Conservation (phyloP, 2,888 invertebrate genomes). For the Stenodera caucasica region DNA sequence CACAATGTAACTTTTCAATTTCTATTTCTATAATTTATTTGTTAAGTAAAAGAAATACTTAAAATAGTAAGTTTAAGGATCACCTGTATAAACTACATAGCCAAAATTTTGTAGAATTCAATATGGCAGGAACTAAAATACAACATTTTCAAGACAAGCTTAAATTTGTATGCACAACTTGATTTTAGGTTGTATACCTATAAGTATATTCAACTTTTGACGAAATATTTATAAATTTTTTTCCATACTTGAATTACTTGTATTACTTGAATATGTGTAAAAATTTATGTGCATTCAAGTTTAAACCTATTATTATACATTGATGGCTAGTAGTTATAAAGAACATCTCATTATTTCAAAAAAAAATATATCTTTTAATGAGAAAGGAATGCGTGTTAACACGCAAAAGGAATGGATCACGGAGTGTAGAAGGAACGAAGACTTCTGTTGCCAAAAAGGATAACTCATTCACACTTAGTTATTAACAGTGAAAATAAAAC, state of each 20-base stretch:
- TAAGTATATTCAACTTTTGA: too few relatives aligned
- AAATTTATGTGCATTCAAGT: conserved; percentile 4
- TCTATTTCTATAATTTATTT: background rate
- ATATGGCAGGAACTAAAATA: background rate
- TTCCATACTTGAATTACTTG: too few relatives aligned
- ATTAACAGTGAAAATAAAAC: conserved; percentile 26
- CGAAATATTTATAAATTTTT: too few relatives aligned
- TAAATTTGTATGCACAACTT: too few relatives aligned
- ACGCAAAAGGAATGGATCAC: conserved; percentile 52
- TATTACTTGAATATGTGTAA: conserved; percentile 20
- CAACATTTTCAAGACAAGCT: background rate
- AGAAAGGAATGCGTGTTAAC: conserved; percentile 25
- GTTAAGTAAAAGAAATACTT: background rate
- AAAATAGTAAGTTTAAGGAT: background rate
- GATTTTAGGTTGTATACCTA: too few relatives aligned
- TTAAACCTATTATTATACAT: background rate
- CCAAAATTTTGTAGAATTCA: background rate
- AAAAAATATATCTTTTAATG: conserved; percentile 12
- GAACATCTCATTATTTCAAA: conserved; percentile 16
- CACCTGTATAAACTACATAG: background rate
- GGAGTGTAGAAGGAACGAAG: conserved; percentile 55
- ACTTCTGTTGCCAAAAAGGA: conserved; percentile 53
- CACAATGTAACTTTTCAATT: too few relatives aligned
- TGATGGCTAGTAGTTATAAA: conserved; percentile 13
- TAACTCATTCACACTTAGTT: conserved; percentile 44